These are phyloP conservation scores for Diarsia dahlii DNA, from an alignment of 2,888 invertebrate species.

Conservation along the genomic window DNA sequence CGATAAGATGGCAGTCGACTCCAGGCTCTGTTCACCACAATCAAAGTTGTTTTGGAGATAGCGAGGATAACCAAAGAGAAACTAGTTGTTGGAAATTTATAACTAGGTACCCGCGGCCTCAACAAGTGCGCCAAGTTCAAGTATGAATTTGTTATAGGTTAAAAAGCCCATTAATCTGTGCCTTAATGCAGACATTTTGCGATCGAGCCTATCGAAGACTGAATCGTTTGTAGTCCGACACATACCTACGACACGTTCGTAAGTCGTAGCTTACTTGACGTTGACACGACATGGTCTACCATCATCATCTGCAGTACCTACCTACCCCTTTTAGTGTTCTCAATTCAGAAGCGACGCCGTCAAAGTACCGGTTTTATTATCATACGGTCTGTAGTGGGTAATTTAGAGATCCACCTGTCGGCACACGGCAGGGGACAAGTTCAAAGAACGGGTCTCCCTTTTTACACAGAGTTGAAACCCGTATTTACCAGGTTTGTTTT, in stretches of 20 bases:
- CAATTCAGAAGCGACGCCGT: too few species aligned
- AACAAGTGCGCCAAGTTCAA: background rate
- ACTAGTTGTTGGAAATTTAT: background rate
- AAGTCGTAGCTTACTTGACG: background rate
- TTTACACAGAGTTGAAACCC: background rate
- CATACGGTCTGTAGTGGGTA: background rate
- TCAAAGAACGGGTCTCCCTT: background rate
- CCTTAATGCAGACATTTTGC: background rate
- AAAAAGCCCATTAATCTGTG: too few species aligned
- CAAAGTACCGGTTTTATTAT: background rate
- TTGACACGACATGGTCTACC: too few species aligned
- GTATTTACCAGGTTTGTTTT: constrained; percentile 7
- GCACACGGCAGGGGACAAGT: background rate
- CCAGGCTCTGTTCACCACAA: constrained; percentile 1
- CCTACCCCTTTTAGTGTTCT: too few species aligned
- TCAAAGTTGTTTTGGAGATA: background rate
- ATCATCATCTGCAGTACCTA: too few species aligned
- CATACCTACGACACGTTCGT: too few species aligned
- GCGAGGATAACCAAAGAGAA: background rate
- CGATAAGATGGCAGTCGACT: constrained; percentile 6
- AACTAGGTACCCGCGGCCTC: background rate
- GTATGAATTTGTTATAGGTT: background rate
- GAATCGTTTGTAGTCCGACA: background rate
- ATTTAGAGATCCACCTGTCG: too few species aligned
- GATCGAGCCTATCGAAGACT: background rate